phyloP scores from a whole-genome alignment of 2,888 invertebrate genomes.

The Sesia bembeciformis region DNA sequence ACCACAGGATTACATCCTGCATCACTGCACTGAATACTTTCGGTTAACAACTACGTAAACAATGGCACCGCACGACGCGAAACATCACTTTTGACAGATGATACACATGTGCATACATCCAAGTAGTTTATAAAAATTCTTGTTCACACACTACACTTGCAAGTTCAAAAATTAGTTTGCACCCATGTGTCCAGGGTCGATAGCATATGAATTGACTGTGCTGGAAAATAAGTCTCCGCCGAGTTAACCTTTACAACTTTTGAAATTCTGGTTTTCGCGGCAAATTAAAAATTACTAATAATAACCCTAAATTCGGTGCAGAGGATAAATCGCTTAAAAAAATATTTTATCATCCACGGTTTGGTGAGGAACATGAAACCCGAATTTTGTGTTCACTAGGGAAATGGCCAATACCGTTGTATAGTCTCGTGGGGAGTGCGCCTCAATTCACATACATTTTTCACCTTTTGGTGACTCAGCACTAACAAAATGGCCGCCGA shows the following conservation, averaged over 20 bases:
- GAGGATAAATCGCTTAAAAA: conserved; percentile 12
- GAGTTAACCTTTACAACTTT: background rate
- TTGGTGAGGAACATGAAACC: conserved; percentile 60
- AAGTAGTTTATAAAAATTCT: background rate
- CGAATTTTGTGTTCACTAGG: conserved; percentile 70
- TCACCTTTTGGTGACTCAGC: conserved; percentile 78
- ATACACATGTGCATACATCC: background rate
- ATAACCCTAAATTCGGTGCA: conserved; percentile 5
- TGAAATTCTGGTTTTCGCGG: conserved; percentile 22
- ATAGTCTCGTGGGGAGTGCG: conserved; percentile 76
- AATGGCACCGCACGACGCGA: conserved; percentile 33
- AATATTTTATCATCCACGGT: conserved; percentile 38
- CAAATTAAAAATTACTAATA: conserved; percentile 17
- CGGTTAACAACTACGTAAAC: conserved; percentile 49
- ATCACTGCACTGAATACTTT: conserved; percentile 25
- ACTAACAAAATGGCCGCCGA: conserved; percentile 78
- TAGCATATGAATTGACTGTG: background rate
- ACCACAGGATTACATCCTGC: conserved; percentile 51
- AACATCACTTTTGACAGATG: conserved; percentile 55
- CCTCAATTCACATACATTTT: conserved; percentile 75
- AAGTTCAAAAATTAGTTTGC: background rate
- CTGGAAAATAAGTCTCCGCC: background rate
- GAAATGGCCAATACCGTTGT: conserved; percentile 75
- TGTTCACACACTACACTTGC: conserved; percentile 4
- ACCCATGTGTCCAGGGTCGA: background rate